phyloP scores from a whole-genome alignment of 2,888 invertebrate genomes.

The Drosophila lutescens region DNA sequence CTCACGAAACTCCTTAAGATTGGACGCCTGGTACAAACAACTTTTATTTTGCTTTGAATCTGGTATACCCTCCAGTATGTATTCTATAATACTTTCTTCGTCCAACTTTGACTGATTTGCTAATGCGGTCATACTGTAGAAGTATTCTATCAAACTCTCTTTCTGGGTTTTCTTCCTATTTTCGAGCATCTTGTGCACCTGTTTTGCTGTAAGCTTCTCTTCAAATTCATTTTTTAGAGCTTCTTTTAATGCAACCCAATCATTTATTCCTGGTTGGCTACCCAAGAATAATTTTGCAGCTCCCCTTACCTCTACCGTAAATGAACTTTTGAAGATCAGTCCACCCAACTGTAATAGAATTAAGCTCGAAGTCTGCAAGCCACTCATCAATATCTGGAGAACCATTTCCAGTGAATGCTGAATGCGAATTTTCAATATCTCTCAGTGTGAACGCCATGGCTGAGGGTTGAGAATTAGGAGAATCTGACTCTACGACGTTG shows the following conservation, averaged over 20 bases:
- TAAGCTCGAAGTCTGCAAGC: too few relatives aligned
- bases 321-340: too few relatives aligned
- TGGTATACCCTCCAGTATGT: slow-evolving; percentile 7
- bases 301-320: slow-evolving; percentile 1
- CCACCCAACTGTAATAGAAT: too few relatives aligned
- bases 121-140: slow-evolving; percentile 1
- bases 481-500: too few relatives aligned
- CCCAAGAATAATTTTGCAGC: neutral
- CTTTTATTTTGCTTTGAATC: neutral
- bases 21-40: neutral
- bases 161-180: neutral
- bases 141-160: slow-evolving; percentile 7
- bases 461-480: too few relatives aligned
- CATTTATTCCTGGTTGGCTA: neutral
- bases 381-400: too few relatives aligned
- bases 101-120: neutral
- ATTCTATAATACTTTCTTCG: slow-evolving; percentile 6
- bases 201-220: neutral
- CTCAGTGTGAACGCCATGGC: too few relatives aligned
- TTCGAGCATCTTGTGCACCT: too few relatives aligned
- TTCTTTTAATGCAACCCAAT: neutral
- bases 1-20: slow-evolving; percentile 4
- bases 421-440: too few relatives aligned
- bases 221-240: neutral
- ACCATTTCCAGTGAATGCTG: too few relatives aligned